Evolutionary conservation across 1,140 invertebrate genomes (phyloP), one percentile per base, ranked within the genome.

Genomic region (Stratiolaelaps scimitus): DNA sequence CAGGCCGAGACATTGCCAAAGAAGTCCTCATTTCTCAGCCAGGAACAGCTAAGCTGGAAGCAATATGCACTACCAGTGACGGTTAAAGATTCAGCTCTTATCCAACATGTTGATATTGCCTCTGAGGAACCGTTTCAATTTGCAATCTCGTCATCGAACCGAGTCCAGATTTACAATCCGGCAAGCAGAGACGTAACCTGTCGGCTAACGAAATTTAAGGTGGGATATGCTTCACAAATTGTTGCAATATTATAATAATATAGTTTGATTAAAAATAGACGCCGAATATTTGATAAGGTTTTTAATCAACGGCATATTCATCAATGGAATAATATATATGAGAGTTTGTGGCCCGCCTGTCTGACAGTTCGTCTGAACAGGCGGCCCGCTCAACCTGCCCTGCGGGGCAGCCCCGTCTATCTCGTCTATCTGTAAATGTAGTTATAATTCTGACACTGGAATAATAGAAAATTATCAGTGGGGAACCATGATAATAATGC

Each of bases 21-120:
- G 10, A 60, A 60, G 34, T n/a, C 53, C 13, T 29, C 53, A 29
- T 60, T 60, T 34, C 53, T 60, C 10, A 60, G 4, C 26, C 53
- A 60, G 20, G 53, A 60, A 26, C 26, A 60, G 10, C 53, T 60
- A 2, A 26, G 1, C 10, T 60, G 53, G 53, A 60, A 60, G 10
- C 26, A 60, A 34, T 60, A 60, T 26, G 53, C 53, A 17, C 53
- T 60, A 5, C 53, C 53, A 6, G 53, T 60, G 2, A 60, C 53
- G 15, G 53, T 60, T 15, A 60, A 60, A 26, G 53, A 60, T 23
- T 60, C 53, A 60, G 53, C 15, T 60, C 53, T 60, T 34, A 60
- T 60, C 17, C 53, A 60, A 23, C 53, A 60, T 10, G 53, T 60
- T 20, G 53, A 60, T 26, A 60, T 60, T 29, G 53, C 53, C 53